phyloP scores from a whole-genome alignment of 2,113 vertebrate genomes.

The Chloropsis hardwickii region DNA sequence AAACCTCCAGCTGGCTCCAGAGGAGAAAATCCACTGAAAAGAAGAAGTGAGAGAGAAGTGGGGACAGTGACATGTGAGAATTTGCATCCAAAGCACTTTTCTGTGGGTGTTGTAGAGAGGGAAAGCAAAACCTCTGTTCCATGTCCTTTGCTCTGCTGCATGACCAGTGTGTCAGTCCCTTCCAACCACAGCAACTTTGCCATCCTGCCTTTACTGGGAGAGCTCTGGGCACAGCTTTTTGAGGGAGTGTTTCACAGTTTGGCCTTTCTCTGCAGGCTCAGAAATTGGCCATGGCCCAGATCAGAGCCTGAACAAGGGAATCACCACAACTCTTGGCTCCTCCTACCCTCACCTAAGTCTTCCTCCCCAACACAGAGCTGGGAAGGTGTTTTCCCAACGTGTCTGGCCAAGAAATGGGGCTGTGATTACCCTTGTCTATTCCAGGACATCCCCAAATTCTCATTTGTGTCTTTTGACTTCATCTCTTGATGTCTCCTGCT shows the following conservation, averaged over 20 bases:
- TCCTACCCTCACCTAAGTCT: neutral
- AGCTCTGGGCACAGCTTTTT: neutral
- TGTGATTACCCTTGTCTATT: neutral
- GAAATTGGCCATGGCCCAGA: neutral
- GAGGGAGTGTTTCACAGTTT: neutral
- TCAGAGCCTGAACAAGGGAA: neutral
- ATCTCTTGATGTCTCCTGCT: neutral
- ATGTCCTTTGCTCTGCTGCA: neutral
- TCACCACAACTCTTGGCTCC: neutral
- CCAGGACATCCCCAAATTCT: neutral
- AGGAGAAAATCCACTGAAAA: neutral
- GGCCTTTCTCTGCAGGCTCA: neutral
- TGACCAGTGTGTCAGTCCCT: neutral
- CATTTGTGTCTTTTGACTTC: neutral
- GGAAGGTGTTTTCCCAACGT: neutral
- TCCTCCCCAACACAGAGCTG: neutral
- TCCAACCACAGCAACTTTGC: neutral
- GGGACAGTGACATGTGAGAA: neutral
- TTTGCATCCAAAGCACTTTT: neutral
- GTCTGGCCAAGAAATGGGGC: neutral
- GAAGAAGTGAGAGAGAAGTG: neutral
- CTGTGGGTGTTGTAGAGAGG: neutral
- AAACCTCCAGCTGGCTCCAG: neutral
- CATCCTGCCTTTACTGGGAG: neutral
- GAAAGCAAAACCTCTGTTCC: rapidly evolving